Conservation (phyloP, 2,113 vertebrate species). For the Sinocyclocheilus grahami region DNA sequence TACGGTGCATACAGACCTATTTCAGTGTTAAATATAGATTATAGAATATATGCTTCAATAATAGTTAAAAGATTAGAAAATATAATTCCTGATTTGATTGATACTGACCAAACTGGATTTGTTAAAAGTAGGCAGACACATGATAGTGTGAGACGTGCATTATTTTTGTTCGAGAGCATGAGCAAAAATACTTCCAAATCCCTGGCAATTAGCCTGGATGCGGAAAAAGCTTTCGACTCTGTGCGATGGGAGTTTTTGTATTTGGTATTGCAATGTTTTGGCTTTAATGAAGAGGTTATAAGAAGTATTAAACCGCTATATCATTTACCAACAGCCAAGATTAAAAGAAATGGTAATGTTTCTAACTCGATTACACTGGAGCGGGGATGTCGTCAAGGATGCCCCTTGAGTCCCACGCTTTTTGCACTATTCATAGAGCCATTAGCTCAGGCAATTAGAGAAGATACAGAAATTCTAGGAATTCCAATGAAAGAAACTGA, state of each 20-base stretch:
- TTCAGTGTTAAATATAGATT: too few species aligned
- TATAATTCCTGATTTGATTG: constrained; percentile 8
- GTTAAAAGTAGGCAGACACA: constrained; percentile 25
- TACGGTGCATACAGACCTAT: too few species aligned
- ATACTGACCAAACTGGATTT: constrained; percentile 35
- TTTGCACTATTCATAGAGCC: too few species aligned
- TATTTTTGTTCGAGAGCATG: constrained; percentile 16
- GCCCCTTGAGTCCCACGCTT: too few species aligned
- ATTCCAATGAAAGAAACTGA: neutral
- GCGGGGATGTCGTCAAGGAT: too few species aligned
- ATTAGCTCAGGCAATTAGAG: too few species aligned
- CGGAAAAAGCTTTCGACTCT: constrained; percentile 36
- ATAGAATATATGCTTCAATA: neutral
- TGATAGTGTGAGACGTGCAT: constrained; percentile 32
- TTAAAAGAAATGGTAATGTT: too few species aligned
- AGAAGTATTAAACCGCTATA: neutral
- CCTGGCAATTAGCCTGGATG: constrained; percentile 21
- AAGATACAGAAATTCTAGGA: neutral
- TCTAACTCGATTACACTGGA: too few species aligned
- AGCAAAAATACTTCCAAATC: neutral
- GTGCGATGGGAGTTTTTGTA: constrained; percentile 22
- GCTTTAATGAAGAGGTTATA: constrained; percentile 20
- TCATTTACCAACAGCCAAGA: too few species aligned
- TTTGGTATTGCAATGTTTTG: constrained; percentile 3
- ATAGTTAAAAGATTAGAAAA: neutral